Base-by-base conservation (phyloP, 2,888 invertebrate species). In the Asteroscopus sphinx region DNA sequence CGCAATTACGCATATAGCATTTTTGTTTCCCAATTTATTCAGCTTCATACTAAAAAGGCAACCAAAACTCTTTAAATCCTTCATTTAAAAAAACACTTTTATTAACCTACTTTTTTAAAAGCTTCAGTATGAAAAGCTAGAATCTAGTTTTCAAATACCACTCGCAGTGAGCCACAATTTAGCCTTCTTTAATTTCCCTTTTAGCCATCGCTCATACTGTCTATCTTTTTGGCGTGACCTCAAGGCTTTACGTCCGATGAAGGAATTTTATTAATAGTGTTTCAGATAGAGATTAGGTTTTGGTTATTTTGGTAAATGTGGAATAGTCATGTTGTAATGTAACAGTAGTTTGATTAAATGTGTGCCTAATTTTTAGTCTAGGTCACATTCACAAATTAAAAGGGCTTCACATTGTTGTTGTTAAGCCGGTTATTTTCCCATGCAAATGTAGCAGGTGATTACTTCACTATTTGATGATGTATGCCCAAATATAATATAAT, bases 101-200 rank as follows among this genome's bases (percentile, higher is more conserved):
- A 47, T 47, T 67, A 70, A 67, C 73, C 75, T 68, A 74, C 37
- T 58, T 70, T 40, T 40, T 26, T 13, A 42, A 51, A 63, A 67
- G 68, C 63, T 52, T 15, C 42, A 42, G 41, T 35, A 39, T 54
- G 46, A 64, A 78, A 68, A 39, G 41, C 53, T 62, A 45, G 52
- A 58, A 62, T 57, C 58, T 76, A 73, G 66, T 63, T 61, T 69
- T 55, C 61, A 60, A 69, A 68, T 66, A 56, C 66, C 37, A 42
- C 41, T 53, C 21, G 44, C 15, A 48, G 26, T 51, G 26, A 62
- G 73, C 60, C 69, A 64, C 77, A 79, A 80, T 82, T 83, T 81
- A 72, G 76, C 76, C 83, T 84, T 81, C 84, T 76, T 78, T 79
- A 79, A 82, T 85, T 85, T 82, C 79, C 79, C 77, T 82, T 81